Percentiles rank a stretch among this genome's conserved stretches.
These are phyloP conservation scores for Mormyrus iriodes DNA, from an alignment of 2,113 vertebrate species.

Conservation along the genomic window DNA sequence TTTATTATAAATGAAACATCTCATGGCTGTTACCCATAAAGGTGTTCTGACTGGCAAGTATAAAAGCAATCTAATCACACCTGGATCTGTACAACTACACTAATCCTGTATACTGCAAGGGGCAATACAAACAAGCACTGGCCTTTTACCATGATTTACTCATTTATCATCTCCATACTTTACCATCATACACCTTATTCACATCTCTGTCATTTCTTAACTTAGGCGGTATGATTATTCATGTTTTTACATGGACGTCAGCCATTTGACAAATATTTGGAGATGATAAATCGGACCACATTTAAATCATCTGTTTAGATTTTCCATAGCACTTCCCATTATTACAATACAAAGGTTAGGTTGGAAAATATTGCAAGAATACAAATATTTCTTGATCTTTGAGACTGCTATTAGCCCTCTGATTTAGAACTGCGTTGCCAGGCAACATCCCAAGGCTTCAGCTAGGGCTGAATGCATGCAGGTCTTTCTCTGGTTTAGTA, in stretches of 20 bases:
- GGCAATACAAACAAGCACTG: background rate
- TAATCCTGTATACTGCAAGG: background rate
- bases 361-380: background rate
- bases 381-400: conserved; percentile 1
- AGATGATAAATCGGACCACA: background rate
- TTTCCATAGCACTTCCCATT: background rate
- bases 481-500: background rate
- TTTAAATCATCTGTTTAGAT: background rate
- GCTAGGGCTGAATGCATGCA: background rate
- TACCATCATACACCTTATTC: background rate
- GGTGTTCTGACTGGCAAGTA: background rate
- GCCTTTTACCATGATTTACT: background rate
- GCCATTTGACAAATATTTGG: background rate
- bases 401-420: background rate
- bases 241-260: background rate
- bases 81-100: background rate
- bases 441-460: background rate
- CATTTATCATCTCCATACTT: background rate
- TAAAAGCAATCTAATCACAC: background rate
- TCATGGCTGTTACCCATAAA: background rate
- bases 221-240: background rate
- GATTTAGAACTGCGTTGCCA: background rate
- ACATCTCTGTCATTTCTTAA: background rate
- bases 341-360: background rate
- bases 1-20: conserved; percentile 5